Evolutionary conservation across 2,113 vertebrate genomes (phyloP), one percentile per base, ranked within the genome.

Genomic region (Electrona antarctica): DNA sequence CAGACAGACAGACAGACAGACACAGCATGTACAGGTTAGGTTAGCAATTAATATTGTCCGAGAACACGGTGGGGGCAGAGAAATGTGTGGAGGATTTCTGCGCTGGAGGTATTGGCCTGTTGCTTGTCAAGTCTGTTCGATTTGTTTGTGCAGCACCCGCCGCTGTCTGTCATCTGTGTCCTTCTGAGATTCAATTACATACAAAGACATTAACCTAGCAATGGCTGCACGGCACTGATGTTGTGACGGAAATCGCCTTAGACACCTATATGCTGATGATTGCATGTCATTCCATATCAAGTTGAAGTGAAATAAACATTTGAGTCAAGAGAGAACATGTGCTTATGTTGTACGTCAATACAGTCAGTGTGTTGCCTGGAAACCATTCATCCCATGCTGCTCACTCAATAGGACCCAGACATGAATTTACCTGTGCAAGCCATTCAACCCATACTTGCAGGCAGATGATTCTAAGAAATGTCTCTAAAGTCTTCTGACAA

Each of bases 81-180:
- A 65, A 28, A 7, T 15, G 46, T 59, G 70, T 71, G 15, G 46
- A 68, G 8, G 74, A 70, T 33, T 15, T 15, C 15, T 56, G 55
- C 55, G 7, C 5, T 15, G 6, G 14, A 6, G 55, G 7, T 8
- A n/a, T 8, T 8, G 14, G 55, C 54, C 54, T 8, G 13, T 80
- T 46, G 54, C 13, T 61, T 49, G 52, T 65, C 2, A 64, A 73
- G 74, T 62, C 8, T 7, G 21, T 77, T 71, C 77, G 69, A 73
- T 80, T 55, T 80, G 69, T 74, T 21, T 66, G 47, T 66, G 66
- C 57, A 63, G 62, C 64, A 73, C 7, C 12, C 4, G 29, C 12
- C 4, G 29, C 21, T 60, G 47, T 69, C 6, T 9, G 47, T 69
- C 6, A 7, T 61, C 28, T 49, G 13, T 64, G 59, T 57, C 50